These are phyloP conservation scores for Falcunculus frontatus DNA, from an alignment of 2,113 vertebrate species.

Conservation along the genomic window DNA sequence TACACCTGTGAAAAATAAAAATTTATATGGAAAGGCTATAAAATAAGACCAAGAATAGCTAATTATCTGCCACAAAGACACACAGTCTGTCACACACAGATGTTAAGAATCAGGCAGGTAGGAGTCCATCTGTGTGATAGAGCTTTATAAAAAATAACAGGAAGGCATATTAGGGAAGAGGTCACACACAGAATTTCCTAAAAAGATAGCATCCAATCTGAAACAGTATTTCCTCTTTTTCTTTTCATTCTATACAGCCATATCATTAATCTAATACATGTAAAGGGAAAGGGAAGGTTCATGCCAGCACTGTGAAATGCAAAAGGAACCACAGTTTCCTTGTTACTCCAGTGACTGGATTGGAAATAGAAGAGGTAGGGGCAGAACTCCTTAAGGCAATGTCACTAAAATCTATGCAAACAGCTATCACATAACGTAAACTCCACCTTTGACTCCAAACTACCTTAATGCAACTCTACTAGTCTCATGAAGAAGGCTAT, in stretches of 20 bases:
- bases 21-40: not conserved
- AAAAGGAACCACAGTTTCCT: not conserved
- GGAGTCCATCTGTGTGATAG: not conserved
- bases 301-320: not conserved
- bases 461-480: not conserved
- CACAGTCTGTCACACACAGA: not conserved
- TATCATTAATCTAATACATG: not conserved
- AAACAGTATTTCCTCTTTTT: not conserved
- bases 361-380: not conserved
- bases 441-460: not conserved
- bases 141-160: not conserved
- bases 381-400: not conserved
- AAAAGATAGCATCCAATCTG: not conserved
- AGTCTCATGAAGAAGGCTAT: not conserved
- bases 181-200: not conserved
- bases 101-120: not conserved
- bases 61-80: not conserved
- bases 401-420: not conserved
- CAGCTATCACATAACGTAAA: not conserved
- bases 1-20: not conserved
- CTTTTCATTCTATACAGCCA: not conserved
- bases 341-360: not conserved
- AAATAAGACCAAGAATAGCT: not conserved
- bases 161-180: not conserved
- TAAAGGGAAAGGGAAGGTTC: not conserved